Percentiles rank a stretch among this genome's conserved stretches.
phyloP scores from a whole-genome alignment of 2,113 vertebrate species.

The Stegostoma tigrinum region DNA sequence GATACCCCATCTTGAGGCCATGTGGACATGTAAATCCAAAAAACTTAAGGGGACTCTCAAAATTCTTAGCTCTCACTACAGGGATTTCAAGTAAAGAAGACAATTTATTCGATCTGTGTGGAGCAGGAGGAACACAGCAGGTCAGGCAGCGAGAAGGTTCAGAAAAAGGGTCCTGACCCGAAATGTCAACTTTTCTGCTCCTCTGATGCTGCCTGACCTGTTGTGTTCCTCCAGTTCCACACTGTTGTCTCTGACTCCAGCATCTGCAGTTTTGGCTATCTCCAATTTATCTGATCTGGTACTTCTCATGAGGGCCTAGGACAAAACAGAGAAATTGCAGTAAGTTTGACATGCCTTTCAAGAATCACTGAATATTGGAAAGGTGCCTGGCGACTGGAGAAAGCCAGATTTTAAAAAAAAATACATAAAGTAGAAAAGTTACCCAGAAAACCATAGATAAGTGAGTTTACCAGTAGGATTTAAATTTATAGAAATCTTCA shows the following conservation, averaged over 20 bases:
- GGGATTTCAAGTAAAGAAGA: not conserved
- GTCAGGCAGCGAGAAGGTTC: too few relatives aligned
- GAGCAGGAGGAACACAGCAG: too few relatives aligned
- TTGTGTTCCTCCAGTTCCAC: too few relatives aligned
- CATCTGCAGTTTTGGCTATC: too few relatives aligned
- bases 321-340: not conserved
- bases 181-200: too few relatives aligned
- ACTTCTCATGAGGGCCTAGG: not conserved
- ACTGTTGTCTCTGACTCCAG: too few relatives aligned
- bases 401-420: not conserved
- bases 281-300: too few relatives aligned
- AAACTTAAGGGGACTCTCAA: not conserved
- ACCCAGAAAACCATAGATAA: not conserved
- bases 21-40: not conserved
- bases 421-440: not conserved
- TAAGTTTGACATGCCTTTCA: not conserved
- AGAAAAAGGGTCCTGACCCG: too few relatives aligned
- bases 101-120: not conserved
- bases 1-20: not conserved
- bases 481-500: not conserved
- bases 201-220: too few relatives aligned
- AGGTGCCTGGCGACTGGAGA: not conserved
- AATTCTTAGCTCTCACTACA: not conserved
- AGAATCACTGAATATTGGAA: not conserved
- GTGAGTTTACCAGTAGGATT: not conserved